Evolutionary conservation across 2,888 invertebrate genomes (phyloP), one percentile per base, ranked within the genome.

Genomic region (Drosophila neotestacea): DNA sequence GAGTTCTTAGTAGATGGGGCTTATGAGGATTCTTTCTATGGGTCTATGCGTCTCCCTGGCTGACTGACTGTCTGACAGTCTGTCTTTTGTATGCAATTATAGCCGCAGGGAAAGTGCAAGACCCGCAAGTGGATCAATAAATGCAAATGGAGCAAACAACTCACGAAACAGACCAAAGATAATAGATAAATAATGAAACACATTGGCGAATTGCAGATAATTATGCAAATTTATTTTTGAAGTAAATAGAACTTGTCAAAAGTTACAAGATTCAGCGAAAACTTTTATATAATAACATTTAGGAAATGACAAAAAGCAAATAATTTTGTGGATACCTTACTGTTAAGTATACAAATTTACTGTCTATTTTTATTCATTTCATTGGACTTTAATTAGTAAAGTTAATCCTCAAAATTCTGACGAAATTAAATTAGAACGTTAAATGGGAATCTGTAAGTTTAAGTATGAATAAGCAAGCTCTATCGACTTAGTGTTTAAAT

Each of bases 41-140:
- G n/a, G 34, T 28, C 27, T 42, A 27, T 27, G 6, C 13, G 32
- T 51, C 41, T 27, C n/a, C 34, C 55, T 27, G 44, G 0, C 34
- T 36, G 13, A 2, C 42, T 32, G 56, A 59, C 34, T 28, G 36
- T 16, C 22, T 34, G 9, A n/a, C 30, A 3, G n/a, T 10, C 32
- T 22, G 9, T 10, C 6, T 39, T 10, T 10, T 52, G 16, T 58
- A 67, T 70, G 78, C 77, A 79, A 63, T 75, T 67, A 10, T 55
- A 4, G 52, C n/a, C 54, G 44, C 70, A 77, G 55, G 64, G 34
- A 46, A 67, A 64, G 55, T 76, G 73, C 64, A 68, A 28, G 56
- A 16, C 7, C 6, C 38, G 38, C 51, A 48, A 60, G 30, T 71
- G 68, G 67, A 84, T 87, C 83, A 85, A 84, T 84, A 87, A 70